These are phyloP conservation scores for Cheilosia impressa DNA, from an alignment of 2,888 invertebrate genomes.

Conservation along the genomic window DNA sequence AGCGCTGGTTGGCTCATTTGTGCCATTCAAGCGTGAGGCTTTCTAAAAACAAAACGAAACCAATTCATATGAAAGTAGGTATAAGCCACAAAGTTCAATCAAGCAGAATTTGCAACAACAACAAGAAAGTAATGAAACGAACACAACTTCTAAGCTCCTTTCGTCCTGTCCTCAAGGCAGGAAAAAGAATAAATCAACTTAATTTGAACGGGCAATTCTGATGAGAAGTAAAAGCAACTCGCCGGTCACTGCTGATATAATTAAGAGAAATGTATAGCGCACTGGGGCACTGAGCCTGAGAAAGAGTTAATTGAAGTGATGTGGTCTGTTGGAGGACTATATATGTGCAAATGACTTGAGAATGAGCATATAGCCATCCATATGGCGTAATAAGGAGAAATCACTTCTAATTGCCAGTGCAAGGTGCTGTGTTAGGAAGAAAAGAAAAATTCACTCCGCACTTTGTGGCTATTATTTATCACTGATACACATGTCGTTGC, in stretches of 20 bases:
- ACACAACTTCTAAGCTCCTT: not conserved
- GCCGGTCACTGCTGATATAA: slow-evolving; percentile 10
- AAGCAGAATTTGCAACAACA: slow-evolving; percentile 32
- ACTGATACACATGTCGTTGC: not conserved
- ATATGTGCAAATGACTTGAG: slow-evolving; percentile 26
- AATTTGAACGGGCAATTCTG: slow-evolving; percentile 22
- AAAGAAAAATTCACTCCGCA: slow-evolving; percentile 5
- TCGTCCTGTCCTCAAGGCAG: slow-evolving; percentile 3
- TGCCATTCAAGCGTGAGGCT: not conserved
- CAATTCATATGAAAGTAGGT: not conserved
- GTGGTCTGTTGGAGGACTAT: not conserved
- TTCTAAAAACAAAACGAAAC: not conserved
- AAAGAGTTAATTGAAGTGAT: slow-evolving; percentile 13
- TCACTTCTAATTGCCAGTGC: slow-evolving; percentile 28
- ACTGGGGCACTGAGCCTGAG: not conserved
- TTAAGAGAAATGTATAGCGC: slow-evolving; percentile 37
- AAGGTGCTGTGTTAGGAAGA: not conserved
- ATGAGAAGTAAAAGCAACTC: slow-evolving; percentile 16
- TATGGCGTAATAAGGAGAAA: slow-evolving; percentile 36
- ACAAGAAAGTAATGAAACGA: slow-evolving; percentile 13
- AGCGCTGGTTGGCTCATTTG: not conserved
- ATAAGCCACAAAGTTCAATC: slow-evolving; percentile 2
- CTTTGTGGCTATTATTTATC: slow-evolving; percentile 1
- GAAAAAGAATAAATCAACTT: slow-evolving; percentile 37
- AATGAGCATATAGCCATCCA: slow-evolving; percentile 30